Conservation (phyloP, 2,797 vertebrate genomes). For the Leptatherina wallacei region DNA sequence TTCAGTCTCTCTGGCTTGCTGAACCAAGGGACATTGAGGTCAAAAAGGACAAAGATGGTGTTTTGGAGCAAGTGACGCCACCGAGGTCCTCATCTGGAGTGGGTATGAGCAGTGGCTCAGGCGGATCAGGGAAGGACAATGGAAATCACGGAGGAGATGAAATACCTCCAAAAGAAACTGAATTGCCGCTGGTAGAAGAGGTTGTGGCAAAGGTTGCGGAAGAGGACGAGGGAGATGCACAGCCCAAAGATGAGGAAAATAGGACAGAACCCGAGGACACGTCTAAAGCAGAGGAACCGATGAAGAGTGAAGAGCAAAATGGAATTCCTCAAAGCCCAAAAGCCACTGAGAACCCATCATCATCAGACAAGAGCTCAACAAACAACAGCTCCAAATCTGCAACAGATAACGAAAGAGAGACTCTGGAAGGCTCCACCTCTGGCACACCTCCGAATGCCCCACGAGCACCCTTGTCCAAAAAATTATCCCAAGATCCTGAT, state of each 20-base stretch:
- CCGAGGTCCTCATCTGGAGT: conserved; percentile 90
- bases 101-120: conserved; percentile 87
- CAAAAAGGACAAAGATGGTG: conserved; percentile 27
- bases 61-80: conserved; percentile 66
- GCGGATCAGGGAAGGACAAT: conserved; percentile 82
- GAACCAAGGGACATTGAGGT: conserved; percentile 47
- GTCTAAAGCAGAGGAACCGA: conserved; percentile 33
- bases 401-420: conserved; percentile 68
- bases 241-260: not conserved
- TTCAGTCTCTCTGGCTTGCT: conserved; percentile 87
- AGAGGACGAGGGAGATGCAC: conserved; percentile 18
- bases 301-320: conserved; percentile 42
- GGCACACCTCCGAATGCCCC: conserved; percentile 41
- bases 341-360: conserved; percentile 50
- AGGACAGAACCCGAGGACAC: conserved; percentile 30
- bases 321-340: conserved; percentile 51
- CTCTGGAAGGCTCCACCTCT: conserved; percentile 55
- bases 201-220: conserved; percentile 19
- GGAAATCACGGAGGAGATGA: conserved; percentile 57
- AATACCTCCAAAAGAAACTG: conserved; percentile 36
- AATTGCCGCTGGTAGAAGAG: conserved; percentile 47
- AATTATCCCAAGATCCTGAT: conserved; percentile 78
- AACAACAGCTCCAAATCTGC: conserved; percentile 70
- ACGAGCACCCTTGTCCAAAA: conserved; percentile 35
- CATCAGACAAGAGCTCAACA: conserved; percentile 64